Percentiles rank a stretch among this genome's conserved stretches.
These are phyloP conservation scores for Colossoma macropomum DNA, from an alignment of 2,113 vertebrate genomes.

Conservation along the genomic window DNA sequence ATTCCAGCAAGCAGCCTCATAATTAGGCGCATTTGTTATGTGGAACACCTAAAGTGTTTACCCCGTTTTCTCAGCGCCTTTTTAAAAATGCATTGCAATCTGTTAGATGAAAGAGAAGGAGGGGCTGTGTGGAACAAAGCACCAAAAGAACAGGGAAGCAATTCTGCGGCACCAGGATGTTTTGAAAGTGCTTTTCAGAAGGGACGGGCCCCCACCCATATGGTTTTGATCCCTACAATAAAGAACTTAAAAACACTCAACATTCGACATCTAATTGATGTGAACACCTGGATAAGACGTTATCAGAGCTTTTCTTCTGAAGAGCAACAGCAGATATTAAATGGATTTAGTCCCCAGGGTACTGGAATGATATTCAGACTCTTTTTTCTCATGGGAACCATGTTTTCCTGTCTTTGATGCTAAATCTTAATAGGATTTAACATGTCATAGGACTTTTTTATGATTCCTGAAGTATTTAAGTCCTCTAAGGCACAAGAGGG, in stretches of 20 bases:
- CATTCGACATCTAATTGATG: background rate
- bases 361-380: background rate
- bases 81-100: constrained; percentile 7
- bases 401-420: background rate
- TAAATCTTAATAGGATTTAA: background rate
- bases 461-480: background rate
- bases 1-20: background rate
- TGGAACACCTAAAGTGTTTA: constrained; percentile 1
- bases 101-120: background rate
- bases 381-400: background rate
- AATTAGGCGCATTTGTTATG: constrained; percentile 9
- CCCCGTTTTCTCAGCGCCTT: background rate
- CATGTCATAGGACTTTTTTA: background rate
- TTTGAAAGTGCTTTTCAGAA: background rate
- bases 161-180: background rate
- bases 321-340: background rate
- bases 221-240: background rate
- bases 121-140: constrained; percentile 9
- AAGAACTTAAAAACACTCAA: background rate
- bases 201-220: background rate
- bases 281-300: background rate
- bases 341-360: background rate
- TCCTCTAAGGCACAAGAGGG: background rate
- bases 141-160: background rate
- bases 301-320: background rate